Percentiles rank a stretch among this genome's conserved stretches.
phyloP scores from a whole-genome alignment of 2,113 vertebrate genomes.

The Heliornis fulica region DNA sequence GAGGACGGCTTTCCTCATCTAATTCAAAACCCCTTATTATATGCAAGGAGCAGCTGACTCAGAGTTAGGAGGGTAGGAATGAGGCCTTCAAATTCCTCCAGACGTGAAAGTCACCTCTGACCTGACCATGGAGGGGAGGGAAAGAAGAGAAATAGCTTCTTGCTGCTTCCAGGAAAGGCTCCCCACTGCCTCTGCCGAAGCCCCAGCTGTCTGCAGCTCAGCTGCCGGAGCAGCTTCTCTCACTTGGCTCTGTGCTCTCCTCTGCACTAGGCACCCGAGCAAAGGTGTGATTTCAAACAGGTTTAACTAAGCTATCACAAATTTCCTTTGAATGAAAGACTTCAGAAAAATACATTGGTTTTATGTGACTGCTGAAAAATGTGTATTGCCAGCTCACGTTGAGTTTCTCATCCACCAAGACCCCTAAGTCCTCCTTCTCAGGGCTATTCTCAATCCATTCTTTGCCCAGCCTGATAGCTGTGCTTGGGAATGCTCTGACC shows the following conservation, averaged over 20 bases:
- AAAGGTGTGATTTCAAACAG: not conserved
- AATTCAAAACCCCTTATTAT: not conserved
- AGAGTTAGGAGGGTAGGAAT: not conserved
- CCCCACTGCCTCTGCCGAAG: not conserved
- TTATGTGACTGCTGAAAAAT: not conserved
- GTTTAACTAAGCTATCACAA: not conserved
- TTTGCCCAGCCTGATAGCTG: no score
- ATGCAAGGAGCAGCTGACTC: not conserved
- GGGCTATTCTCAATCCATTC: no score
- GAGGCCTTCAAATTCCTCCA: not conserved
- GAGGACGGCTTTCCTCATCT: not conserved
- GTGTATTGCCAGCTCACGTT: not conserved
- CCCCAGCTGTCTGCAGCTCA: not conserved
- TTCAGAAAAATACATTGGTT: not conserved
- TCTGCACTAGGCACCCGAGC: not conserved
- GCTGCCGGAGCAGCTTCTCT: not conserved
- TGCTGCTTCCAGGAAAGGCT: not conserved
- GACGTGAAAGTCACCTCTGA: conserved; percentile 13
- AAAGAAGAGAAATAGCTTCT: not conserved
- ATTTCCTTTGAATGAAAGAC: not conserved
- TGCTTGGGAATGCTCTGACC: no score
- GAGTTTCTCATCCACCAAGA: no score
- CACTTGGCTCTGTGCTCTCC: accelerated
- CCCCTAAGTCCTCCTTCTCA: no score
- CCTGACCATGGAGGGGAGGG: not conserved